Evolutionary conservation across 2,113 vertebrate species (phyloP).

Genomic region (Pelusios castaneus): DNA sequence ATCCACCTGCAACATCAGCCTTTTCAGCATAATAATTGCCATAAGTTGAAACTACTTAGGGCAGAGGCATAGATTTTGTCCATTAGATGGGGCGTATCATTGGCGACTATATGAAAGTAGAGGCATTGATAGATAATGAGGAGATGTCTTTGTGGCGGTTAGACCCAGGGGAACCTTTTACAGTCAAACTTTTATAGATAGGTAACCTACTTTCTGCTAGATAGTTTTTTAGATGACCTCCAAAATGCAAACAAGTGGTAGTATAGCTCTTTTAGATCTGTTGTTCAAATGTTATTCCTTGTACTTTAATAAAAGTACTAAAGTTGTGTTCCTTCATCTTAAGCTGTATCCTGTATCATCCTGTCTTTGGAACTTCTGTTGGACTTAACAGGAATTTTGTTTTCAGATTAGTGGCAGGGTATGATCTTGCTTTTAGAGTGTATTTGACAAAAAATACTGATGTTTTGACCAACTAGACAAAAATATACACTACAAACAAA

Average conservation of each 20-base stretch:
- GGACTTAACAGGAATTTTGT: background rate
- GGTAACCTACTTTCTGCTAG: background rate
- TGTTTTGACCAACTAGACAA: background rate
- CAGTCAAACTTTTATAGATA: background rate
- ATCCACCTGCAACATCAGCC: background rate
- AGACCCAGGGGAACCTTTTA: background rate
- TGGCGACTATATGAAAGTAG: background rate
- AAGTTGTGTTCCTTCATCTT: background rate
- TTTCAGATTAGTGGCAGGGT: background rate
- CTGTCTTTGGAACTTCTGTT: background rate
- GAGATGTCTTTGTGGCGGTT: background rate
- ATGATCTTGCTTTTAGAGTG: background rate
- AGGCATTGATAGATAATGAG: background rate
- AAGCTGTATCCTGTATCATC: background rate
- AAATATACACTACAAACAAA: background rate
- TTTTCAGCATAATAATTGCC: background rate
- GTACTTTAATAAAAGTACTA: background rate
- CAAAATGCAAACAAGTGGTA: background rate
- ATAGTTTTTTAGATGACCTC: background rate
- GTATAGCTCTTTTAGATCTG: background rate
- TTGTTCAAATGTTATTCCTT: background rate
- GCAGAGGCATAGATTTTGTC: background rate
- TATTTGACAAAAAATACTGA: background rate
- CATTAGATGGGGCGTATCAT: background rate
- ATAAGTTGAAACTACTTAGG: background rate